Evolutionary conservation across 2,113 vertebrate genomes (phyloP).

Genomic region (Ageneiosus marmoratus): DNA sequence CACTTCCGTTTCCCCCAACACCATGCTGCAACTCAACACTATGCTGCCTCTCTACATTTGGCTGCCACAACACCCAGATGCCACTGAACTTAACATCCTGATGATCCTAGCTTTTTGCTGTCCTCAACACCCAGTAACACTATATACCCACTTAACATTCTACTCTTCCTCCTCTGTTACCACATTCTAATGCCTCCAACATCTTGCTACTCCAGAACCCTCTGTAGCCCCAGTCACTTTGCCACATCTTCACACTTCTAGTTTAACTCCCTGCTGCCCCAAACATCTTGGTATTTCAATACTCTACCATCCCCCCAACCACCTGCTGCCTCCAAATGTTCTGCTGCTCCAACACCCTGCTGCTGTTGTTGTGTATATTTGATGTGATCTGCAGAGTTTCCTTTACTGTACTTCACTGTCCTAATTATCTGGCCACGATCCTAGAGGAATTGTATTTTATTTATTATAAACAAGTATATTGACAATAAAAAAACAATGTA

Average conservation of each 20-base stretch:
- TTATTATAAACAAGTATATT: neutral
- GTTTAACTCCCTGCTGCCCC: neutral
- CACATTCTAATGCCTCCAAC: neutral
- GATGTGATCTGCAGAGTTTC: neutral
- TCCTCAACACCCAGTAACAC: neutral
- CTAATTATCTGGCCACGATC: neutral
- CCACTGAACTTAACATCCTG: no score
- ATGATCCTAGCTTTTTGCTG: no score
- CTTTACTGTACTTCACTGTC: neutral
- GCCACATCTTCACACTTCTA: neutral
- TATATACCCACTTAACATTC: neutral
- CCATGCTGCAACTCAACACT: neutral
- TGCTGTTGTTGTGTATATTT: neutral
- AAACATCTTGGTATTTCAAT: neutral
- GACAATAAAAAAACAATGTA: neutral
- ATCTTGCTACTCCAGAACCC: neutral
- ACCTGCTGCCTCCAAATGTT: neutral
- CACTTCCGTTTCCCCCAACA: no score
- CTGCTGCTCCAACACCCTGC: neutral
- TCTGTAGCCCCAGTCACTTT: neutral
- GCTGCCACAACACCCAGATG: neutral
- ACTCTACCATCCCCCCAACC: neutral
- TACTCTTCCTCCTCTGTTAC: neutral
- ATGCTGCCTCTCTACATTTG: neutral
- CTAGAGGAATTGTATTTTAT: neutral